Percentiles rank a stretch among this genome's conserved stretches.
Conservation (phyloP, 2,888 invertebrate species). For the Xestia xanthographa region DNA sequence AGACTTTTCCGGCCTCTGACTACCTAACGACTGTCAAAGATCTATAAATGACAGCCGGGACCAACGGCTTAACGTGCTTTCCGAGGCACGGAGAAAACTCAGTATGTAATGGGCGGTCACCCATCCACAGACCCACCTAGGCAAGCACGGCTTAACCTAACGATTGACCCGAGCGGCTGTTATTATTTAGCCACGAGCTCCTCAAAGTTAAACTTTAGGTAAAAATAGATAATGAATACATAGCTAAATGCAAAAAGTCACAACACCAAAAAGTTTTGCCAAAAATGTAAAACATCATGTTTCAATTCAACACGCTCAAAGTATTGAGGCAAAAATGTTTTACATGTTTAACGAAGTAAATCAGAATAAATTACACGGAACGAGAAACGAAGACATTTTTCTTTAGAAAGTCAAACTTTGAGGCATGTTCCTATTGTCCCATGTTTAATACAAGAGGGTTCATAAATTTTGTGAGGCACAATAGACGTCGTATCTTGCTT, state of each 20-base stretch:
- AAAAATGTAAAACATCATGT: conserved; percentile 14
- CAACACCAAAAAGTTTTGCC: neutral
- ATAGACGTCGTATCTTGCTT: neutral
- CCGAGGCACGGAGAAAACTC: no score
- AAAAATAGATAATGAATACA: no score
- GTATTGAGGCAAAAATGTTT: conserved; percentile 24
- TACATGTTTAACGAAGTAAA: conserved; percentile 38
- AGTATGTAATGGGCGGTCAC: no score
- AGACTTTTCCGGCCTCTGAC: no score
- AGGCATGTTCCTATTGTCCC: conserved; percentile 6
- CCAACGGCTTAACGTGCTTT: no score
- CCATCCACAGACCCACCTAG: no score
- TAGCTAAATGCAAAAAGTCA: neutral
- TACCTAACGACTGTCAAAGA: no score
- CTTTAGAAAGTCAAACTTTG: conserved; percentile 26
- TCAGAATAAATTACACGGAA: conserved; percentile 48
- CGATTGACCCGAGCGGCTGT: no score
- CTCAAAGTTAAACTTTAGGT: no score
- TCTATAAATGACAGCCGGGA: no score
- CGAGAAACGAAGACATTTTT: neutral
- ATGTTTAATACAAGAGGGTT: conserved; percentile 36
- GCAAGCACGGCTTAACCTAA: no score
- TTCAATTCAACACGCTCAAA: neutral
- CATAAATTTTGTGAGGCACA: conserved; percentile 20
- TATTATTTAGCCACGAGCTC: no score